Base-by-base conservation (phyloP, 23 tunicate genomes). In the Trididemnum nubilum region DNA sequence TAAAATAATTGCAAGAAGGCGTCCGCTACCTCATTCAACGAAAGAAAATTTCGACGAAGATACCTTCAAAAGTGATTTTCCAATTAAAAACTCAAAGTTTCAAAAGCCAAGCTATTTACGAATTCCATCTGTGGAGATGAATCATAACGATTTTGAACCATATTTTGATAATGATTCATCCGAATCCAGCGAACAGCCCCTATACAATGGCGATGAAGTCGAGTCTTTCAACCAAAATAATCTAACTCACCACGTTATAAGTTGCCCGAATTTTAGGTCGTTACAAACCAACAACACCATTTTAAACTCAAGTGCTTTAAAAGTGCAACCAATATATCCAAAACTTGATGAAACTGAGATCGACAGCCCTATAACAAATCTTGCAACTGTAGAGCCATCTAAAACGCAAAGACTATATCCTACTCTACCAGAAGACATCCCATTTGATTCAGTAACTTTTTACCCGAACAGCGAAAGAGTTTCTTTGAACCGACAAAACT, bases 71-170 rank as follows among this genome's bases (percentile, higher is more conserved):
- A 49, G 57, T 49, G 57, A 49, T 49, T 49, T 49, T 49, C 18
- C 57, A 18, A 49, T 9, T n/a, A n/a, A n/a, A n/a, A n/a, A n/a
- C n/a, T n/a, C n/a, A n/a, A n/a, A n/a, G n/a, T n/a, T n/a, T n/a
- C n/a, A n/a, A n/a, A n/a, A n/a, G n/a, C n/a, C 51, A 71, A 49
- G 73, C 22, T 61, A 61, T 61, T 31, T 7, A 2, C 83, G 90
- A 66, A 91, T 91, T 57, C 97, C 97, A 25, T 85, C 90, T 1
- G 81, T 91, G 52, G 84, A 89, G 34, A 66, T 91, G 70, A 76
- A 91, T 35, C 97, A 91, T 36, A 88, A 81, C 19, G 83, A 34
- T 21, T 91, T 91, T 58, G 83, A 81, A 32, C 82, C 85, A 32
- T 91, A 85, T 81, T 91, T 91, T 57, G 80, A 65, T 64, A 40